phyloP scores from a whole-genome alignment of 30 jellyfish, hydroid and myxozoan genomes.

The Turritopsis rubra region DNA sequence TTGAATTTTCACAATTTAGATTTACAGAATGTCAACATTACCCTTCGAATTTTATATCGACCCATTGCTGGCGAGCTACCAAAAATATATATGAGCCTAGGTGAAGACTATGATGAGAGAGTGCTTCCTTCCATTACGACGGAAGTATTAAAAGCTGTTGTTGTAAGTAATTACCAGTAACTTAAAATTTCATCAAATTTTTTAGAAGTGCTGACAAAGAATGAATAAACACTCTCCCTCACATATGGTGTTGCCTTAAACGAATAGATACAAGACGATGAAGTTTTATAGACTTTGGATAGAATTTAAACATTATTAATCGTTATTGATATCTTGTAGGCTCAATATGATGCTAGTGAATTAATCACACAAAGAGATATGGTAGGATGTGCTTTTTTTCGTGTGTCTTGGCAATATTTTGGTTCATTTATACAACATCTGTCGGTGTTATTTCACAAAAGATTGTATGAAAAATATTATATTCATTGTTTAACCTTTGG shows the following conservation, averaged over 20 bases:
- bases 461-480: too few species aligned
- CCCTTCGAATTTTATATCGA: constrained; percentile 82
- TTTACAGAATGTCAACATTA: constrained; percentile 93
- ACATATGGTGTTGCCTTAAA: too few species aligned
- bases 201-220: too few species aligned
- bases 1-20: constrained; percentile 40
- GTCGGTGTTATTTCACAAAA: too few species aligned
- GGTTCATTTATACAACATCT: not conserved
- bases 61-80: constrained; percentile 83
- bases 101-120: constrained; percentile 96
- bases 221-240: too few species aligned
- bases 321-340: constrained; percentile 41
- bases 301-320: not conserved
- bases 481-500: too few species aligned
- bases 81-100: constrained; percentile 89
- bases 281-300: too few species aligned
- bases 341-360: constrained; percentile 98
- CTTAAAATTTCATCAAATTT: too few species aligned
- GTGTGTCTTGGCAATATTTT: not conserved
- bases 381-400: constrained; percentile 45
- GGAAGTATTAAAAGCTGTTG: constrained; percentile 91
- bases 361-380: constrained; percentile 93
- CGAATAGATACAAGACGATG: too few species aligned
- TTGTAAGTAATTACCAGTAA: constrained; percentile 57
- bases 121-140: constrained; percentile 95